Evolutionary conservation across 2,797 vertebrate species (phyloP), one percentile per base, ranked within the genome.

Genomic region (Helarctos malayanus): DNA sequence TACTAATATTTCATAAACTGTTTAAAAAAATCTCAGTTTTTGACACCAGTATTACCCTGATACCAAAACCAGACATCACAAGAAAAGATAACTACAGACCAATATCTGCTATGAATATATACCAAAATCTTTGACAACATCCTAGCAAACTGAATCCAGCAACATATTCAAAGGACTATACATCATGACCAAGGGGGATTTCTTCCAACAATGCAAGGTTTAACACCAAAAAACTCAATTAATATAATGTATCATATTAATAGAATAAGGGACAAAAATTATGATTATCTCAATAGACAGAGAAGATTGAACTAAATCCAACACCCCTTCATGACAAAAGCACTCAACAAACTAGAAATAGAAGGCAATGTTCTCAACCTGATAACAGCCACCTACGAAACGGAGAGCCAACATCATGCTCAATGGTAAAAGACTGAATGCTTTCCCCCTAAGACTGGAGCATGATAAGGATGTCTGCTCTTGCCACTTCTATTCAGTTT

Each of bases 11-110:
- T 85, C 21, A 86, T 41, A 81, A 96, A n/a, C 14, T 68, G 12
- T 63, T 78, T 57, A 87, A 89, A 94, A 75, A 75, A 23, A 23
- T 29, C 45, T 91, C n/a, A 78, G 59, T 54, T 63, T 89, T 79
- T 69, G 47, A 95, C n/a, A 14, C 19, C 61, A 93, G 18, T 78
- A 59, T 76, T 88, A 38, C n/a, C 47, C 8, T n/a, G 25, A 81
- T 73, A 76, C 41, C 69, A 57, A 89, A 47, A 82, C 14, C 27
- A 69, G 59, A 61, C 59, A 35, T 52, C 14, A 80, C 27, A 81
- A 88, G 47, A 59, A 41, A 82, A 71, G 68, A 23, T 38, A 69
- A 69, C 35, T 90, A 32, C n/a, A 63, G 32, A 71, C 35, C 61
- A 65, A 6, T 79, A 65, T 47, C 4, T 59, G 32, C 59, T 47